Evolutionary conservation across 2,113 vertebrate species (phyloP).

Genomic region (Crotalus helleri): DNA sequence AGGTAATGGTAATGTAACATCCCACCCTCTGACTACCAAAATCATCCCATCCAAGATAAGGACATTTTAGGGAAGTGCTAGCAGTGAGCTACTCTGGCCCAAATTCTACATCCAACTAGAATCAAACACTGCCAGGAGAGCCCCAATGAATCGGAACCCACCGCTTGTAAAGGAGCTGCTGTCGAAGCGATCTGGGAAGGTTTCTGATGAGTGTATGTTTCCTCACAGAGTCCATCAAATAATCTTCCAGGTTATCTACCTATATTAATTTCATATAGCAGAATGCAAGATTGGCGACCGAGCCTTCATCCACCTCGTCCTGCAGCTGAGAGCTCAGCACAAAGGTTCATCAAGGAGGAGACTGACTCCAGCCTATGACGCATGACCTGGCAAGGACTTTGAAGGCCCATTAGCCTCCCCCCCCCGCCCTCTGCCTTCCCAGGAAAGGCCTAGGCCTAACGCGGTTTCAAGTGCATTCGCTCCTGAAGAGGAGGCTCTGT

Average conservation of each 20-base stretch:
- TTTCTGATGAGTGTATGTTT: conserved; percentile 82
- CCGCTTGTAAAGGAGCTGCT: conserved; percentile 91
- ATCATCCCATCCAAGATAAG: not conserved
- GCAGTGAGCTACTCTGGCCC: not conserved
- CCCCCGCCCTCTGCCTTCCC: not conserved
- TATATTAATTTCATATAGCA: conserved; percentile 48
- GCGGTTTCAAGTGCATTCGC: too few species aligned
- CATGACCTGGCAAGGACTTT: not conserved
- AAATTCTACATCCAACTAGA: not conserved
- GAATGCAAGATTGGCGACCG: not conserved
- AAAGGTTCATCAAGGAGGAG: not conserved
- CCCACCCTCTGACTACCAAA: not conserved
- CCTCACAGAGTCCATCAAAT: conserved; percentile 83
- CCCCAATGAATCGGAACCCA: conserved; percentile 38
- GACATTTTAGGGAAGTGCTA: too few species aligned
- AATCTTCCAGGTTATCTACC: conserved; percentile 88
- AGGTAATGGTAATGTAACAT: not conserved
- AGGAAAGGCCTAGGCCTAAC: not conserved
- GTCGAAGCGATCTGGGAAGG: conserved; percentile 80
- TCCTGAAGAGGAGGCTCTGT: not conserved
- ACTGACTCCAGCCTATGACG: not conserved
- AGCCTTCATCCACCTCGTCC: not conserved
- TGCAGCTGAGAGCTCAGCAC: not conserved
- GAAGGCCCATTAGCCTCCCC: not conserved
- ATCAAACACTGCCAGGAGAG: not conserved